These are phyloP conservation scores for Lemur catta DNA, from an alignment of 2,797 vertebrate genomes.

Conservation along the genomic window DNA sequence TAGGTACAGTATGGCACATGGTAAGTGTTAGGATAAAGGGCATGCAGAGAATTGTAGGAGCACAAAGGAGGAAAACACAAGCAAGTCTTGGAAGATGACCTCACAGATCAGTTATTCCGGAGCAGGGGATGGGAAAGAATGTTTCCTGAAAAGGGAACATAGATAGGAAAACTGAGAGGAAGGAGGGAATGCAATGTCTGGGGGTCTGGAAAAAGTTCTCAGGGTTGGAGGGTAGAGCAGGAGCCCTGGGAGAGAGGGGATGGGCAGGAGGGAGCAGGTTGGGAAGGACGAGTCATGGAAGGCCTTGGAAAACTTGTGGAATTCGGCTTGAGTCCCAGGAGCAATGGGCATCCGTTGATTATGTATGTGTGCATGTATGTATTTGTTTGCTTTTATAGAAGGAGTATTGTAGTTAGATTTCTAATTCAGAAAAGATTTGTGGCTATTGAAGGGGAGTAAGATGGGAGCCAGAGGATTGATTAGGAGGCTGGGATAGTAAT, in stretches of 20 bases:
- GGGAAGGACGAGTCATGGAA: neutral
- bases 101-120: neutral
- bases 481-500: neutral
- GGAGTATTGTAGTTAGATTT: neutral
- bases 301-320: neutral
- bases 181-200: neutral
- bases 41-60: fast-evolving
- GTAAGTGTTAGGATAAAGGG: neutral
- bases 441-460: neutral
- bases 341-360: neutral
- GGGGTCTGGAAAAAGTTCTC: neutral
- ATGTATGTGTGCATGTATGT: no score
- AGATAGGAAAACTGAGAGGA: neutral
- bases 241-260: neutral
- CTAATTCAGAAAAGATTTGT: neutral
- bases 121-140: no score
- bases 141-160: neutral
- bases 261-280: neutral
- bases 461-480: neutral
- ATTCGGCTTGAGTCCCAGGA: neutral
- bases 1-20: fast-evolving
- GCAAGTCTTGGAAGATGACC: no score
- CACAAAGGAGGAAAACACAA: neutral
- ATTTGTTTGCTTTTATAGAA: neutral
- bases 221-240: neutral